Conservation (phyloP, 2,888 invertebrate genomes). For the Limnephilus auricula region DNA sequence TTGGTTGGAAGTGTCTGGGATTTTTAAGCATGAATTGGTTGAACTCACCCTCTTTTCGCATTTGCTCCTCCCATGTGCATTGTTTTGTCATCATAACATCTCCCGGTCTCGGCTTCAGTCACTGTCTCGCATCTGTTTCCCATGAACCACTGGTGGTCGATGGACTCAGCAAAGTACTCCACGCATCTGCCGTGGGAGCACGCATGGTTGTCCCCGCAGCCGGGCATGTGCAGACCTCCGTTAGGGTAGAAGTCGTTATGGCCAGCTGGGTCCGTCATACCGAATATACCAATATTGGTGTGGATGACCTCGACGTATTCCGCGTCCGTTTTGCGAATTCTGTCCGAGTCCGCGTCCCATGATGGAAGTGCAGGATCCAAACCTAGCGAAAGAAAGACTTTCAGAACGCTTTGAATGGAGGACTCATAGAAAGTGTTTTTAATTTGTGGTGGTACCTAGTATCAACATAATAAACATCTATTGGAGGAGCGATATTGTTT, state of each 20-base stretch:
- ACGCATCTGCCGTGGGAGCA: conserved; percentile 72
- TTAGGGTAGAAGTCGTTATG: conserved; percentile 73
- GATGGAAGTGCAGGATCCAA: conserved; percentile 75
- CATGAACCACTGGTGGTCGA: conserved; percentile 70
- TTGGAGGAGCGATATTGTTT: too few species aligned
- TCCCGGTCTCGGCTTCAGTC: conserved; percentile 68
- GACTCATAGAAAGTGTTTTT: background rate
- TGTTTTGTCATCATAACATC: conserved; percentile 69
- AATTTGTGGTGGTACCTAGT: background rate
- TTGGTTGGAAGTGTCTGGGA: too few species aligned
- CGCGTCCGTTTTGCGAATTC: conserved; percentile 71
- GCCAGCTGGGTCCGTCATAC: conserved; percentile 74
- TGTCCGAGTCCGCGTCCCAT: conserved; percentile 69
- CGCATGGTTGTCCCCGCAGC: conserved; percentile 69
- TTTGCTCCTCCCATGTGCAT: conserved; percentile 70
- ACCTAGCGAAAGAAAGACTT: conserved; percentile 68
- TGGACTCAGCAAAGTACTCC: conserved; percentile 71
- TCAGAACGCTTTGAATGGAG: background rate
- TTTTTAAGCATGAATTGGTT: background rate
- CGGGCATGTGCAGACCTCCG: conserved; percentile 72
- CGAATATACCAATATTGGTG: conserved; percentile 73
- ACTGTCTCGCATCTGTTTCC: conserved; percentile 70
- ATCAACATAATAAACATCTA: background rate
- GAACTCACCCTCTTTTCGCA: conserved; percentile 58
- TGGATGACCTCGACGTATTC: conserved; percentile 74